Conservation (phyloP, 2,797 vertebrate species). For the Smutsia temminckii region DNA sequence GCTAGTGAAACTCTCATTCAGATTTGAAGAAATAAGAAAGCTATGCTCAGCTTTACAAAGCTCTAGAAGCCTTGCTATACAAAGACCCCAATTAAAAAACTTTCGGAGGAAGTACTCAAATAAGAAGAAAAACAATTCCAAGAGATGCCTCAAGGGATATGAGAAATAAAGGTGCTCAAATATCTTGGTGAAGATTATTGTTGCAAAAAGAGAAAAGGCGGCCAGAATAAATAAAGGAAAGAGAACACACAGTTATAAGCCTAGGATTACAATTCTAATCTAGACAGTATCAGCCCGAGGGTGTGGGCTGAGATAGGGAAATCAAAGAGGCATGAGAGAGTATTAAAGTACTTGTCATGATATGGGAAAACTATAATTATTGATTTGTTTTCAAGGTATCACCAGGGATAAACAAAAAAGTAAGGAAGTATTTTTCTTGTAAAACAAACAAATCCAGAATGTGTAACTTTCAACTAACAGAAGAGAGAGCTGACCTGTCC, state of each 20-base stretch:
- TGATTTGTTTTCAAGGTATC: not conserved
- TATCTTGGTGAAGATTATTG: not conserved
- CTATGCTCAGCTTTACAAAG: not conserved
- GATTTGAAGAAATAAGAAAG: constrained; percentile 16
- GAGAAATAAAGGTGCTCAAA: not conserved
- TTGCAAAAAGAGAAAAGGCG: not conserved
- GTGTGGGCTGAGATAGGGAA: not conserved
- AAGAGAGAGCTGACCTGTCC: not conserved
- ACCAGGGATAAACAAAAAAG: not conserved
- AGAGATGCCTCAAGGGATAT: not conserved
- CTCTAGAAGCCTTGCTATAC: not conserved
- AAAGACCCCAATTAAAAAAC: not conserved
- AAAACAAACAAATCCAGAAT: constrained; percentile 1
- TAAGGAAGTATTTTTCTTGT: not conserved
- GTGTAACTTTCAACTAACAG: not conserved
- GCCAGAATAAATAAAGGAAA: not conserved
- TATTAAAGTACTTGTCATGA: not conserved
- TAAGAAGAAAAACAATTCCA: not conserved
- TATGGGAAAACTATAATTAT: not conserved
- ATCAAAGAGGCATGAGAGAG: not conserved
- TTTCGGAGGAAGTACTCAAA: not conserved
- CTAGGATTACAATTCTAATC: not conserved
- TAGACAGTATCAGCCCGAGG: not conserved
- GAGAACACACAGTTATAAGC: not conserved
- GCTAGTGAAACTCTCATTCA: not conserved